Percentiles rank a stretch among this genome's conserved stretches.
Conservation (phyloP, 2,113 vertebrate species). For the Leptosomus discolor region DNA sequence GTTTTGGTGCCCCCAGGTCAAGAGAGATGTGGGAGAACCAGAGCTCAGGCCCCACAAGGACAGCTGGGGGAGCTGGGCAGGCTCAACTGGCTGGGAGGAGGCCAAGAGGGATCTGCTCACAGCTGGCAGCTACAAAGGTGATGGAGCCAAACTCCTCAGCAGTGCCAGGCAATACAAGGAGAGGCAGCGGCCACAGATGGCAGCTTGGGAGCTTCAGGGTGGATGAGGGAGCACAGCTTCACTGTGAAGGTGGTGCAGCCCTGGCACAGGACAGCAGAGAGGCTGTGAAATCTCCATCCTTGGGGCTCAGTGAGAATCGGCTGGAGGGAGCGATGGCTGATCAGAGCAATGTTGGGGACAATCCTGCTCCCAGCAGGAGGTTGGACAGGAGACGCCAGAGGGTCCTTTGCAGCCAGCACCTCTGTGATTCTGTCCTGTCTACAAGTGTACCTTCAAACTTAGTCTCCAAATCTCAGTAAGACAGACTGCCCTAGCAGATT, state of each 20-base stretch:
- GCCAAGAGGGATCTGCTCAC: background rate
- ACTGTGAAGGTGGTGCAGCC: background rate
- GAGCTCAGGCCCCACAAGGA: background rate
- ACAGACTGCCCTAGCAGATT: background rate
- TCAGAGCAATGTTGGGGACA: background rate
- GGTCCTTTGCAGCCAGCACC: background rate
- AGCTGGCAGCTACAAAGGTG: background rate
- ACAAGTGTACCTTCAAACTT: background rate
- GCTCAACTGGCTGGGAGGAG: background rate
- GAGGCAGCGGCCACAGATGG: background rate
- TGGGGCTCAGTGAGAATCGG: background rate
- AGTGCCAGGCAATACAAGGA: background rate
- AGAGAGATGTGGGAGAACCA: background rate
- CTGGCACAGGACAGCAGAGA: background rate
- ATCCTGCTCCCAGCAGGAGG: background rate
- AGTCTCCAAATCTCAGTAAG: background rate
- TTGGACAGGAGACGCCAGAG: background rate
- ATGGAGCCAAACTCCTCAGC: background rate
- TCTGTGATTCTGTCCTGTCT: background rate
- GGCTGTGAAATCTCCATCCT: background rate
- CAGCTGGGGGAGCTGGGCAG: rapidly evolving
- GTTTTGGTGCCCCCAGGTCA: background rate
- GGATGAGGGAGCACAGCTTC: background rate
- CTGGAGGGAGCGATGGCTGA: background rate
- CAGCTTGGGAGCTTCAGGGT: background rate